phyloP scores from a whole-genome alignment of 2,888 invertebrate species.

The Ectropis crepuscularia region DNA sequence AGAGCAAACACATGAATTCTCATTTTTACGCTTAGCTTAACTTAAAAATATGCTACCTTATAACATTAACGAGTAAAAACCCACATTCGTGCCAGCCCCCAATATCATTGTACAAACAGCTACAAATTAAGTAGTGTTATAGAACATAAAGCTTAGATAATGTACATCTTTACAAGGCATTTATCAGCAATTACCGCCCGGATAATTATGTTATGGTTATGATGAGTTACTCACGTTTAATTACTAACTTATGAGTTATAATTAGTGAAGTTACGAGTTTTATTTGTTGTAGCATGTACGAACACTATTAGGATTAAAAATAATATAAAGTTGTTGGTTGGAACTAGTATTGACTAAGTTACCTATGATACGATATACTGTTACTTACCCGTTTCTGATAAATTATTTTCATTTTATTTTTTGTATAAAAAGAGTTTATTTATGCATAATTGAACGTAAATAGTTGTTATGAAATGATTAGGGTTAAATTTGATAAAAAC shows the following conservation, averaged over 20 bases:
- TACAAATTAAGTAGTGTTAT: conserved; percentile 1
- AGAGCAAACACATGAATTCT: too few relatives aligned
- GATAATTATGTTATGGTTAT: neutral
- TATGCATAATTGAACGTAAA: too few relatives aligned
- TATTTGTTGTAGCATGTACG: neutral
- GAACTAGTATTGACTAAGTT: neutral
- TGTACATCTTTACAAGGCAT: conserved; percentile 7
- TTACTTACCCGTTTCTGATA: too few relatives aligned
- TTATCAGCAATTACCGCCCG: conserved; percentile 13
- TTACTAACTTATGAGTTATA: conserved; percentile 6
- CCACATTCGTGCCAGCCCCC: neutral
- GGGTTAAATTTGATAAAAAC: too few relatives aligned
- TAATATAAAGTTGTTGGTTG: neutral
- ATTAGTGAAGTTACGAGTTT: neutral
- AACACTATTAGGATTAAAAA: neutral
- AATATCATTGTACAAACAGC: neutral
- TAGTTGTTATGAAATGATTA: too few relatives aligned
- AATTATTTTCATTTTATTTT: too few relatives aligned
- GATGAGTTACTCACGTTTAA: neutral
- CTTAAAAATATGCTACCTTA: too few relatives aligned
- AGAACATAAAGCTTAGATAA: conserved; percentile 4
- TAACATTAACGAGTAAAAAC: too few relatives aligned
- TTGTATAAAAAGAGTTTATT: too few relatives aligned
- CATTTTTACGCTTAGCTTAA: too few relatives aligned
- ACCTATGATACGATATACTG: too few relatives aligned